Evolutionary conservation across 2,888 invertebrate species (phyloP), one percentile per base, ranked within the genome.

Genomic region (Phlogophora meticulosa): DNA sequence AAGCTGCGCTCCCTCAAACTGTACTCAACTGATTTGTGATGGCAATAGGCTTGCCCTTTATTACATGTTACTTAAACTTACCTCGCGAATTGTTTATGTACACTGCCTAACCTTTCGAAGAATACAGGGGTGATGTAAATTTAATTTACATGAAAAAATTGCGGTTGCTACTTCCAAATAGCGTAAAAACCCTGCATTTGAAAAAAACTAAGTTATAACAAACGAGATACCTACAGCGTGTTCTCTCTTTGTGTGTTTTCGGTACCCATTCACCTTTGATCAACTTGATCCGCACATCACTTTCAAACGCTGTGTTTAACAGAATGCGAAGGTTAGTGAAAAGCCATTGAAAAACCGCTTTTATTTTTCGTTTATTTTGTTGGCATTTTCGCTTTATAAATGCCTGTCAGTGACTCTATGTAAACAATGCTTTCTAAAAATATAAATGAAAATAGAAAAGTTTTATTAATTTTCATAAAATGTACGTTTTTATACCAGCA

Each of bases 181-280:
- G 5, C 20, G 5, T 3, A 45, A 57, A 45, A 40, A 49, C 9
- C 10, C 15, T 28, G n/a, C 7, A 10, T 32, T 15, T 24, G 22
- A 28, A 24, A 17, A 34, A 1, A 46, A 11, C 4, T 20, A n/a
- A 24, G 11, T n/a, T 9, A 48, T 40, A n/a, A 24, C 2, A 20
- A 24, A 4, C 11, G 24, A 7, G 28, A 20, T 11, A 15, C 36
- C 38, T 34, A 57, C 13, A 57, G 22, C 22, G 42, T 20, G 20
- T 34, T 57, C 20, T 45, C 56, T 40, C 62, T 61, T 69, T 43
- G 22, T 69, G 17, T 48, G 38, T 53, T 70, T 70, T 70, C 22
- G 55, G 42, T 22, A 43, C 38, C 43, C 55, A 71, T 64, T 64
- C 46, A 52, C 49, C 59, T 74, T 74, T 74, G 59, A 65, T 60